Evolutionary conservation across 2,113 vertebrate species (phyloP), one percentile per base, ranked within the genome.

Genomic region (Siniperca chuatsi): DNA sequence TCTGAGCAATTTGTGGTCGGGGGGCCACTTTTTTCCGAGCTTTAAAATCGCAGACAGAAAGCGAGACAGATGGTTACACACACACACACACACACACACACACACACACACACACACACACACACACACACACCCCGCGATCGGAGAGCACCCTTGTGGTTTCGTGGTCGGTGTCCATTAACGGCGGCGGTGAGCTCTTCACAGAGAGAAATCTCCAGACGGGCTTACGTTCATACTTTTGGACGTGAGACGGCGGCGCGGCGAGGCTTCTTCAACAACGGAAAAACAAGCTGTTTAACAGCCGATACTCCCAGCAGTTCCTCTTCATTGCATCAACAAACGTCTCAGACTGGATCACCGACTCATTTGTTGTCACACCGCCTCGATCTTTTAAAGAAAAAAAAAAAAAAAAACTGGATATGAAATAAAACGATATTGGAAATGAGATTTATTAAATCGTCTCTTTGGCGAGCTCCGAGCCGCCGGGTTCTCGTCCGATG

Each of bases 1-100:
- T 87, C 80, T 82, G 82, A 90, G 96, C 95, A 97, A 94, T 96
- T 95, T 97, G 97, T 96, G 95, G 96, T 96, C 94, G 3, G 69
- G 95, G 94, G 95, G 57, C 92, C 90, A 89, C 96, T 95, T 96
- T 95, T 94, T 90, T 92, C 92, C 94, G 8, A 71, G 55, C 37
- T 94, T 95, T 50, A 78, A 82, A 77, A 82, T 37, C 29, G 71
- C 70, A 82, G 78, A 57, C 64, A 52, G 57, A 61, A 10, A 61
- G 33, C 9, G 1, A 79, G 76, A 85, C 79, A 50, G 20, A 25
- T 13, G 42, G 20, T 40, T 10, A 50, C 11, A 44, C 84, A 44
- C 73, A 33, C 46, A 48, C 46, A 48, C 46, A 33, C 46, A 33
- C 73, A 50, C 11, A 29, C 29, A 29, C 60, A 25, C n/a, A 33